Percentiles rank a stretch among this genome's conserved stretches.
phyloP scores from a whole-genome alignment of 2,797 vertebrate species.

The Acrocephalus scirpaceus region DNA sequence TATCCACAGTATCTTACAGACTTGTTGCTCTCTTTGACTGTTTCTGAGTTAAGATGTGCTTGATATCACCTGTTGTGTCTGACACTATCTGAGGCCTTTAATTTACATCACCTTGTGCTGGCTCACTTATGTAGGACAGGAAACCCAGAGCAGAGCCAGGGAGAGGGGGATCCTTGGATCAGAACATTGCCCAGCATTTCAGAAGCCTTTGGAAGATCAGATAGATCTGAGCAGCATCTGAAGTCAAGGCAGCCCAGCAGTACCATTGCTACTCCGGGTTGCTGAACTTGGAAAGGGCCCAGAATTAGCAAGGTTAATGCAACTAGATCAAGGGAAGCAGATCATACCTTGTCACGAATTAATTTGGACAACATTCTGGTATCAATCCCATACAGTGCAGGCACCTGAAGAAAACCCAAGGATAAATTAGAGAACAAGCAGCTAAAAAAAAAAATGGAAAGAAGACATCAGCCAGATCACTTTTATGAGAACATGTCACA shows the following conservation, averaged over 20 bases:
- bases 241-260: background rate
- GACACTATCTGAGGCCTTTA: background rate
- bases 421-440: background rate
- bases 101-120: background rate
- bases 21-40: background rate
- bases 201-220: background rate
- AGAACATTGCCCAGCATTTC: background rate
- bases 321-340: background rate
- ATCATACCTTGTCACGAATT: slow-evolving; percentile 89
- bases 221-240: background rate
- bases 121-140: background rate
- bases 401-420: slow-evolving; percentile 79
- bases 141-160: background rate
- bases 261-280: background rate
- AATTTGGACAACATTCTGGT: slow-evolving; percentile 94
- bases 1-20: background rate
- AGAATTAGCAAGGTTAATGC: background rate
- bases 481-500: background rate
- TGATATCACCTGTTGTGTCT: background rate
- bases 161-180: background rate
- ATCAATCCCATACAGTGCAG: slow-evolving; percentile 92
- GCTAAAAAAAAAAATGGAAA: background rate
- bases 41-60: background rate
- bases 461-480: slow-evolving; percentile 12
- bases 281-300: background rate